A percentile compares a stretch with the other conserved stretches of the same genome.
Evolutionary conservation across 2,797 vertebrate genomes (phyloP).

Genomic region (Podarcis siculus): DNA sequence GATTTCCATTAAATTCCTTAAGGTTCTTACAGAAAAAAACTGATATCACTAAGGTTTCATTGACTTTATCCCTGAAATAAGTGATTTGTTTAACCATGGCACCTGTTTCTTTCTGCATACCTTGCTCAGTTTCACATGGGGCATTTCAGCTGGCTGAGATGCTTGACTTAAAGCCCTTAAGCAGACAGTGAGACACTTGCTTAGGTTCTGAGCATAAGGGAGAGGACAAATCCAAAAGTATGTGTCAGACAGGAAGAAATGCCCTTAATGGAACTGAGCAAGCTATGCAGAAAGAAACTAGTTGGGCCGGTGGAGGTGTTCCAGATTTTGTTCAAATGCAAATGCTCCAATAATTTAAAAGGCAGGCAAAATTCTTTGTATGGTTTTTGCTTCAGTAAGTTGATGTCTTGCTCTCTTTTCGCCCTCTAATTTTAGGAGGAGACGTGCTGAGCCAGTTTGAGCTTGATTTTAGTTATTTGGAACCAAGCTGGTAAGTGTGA

Average conservation of each 20-base stretch:
- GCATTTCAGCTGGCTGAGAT: not conserved
- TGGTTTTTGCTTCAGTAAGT: not conserved
- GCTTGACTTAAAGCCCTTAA: not conserved
- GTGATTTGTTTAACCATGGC: not conserved
- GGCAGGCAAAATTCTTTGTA: rapidly evolving
- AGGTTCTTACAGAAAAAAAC: not conserved
- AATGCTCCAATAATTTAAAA: not conserved
- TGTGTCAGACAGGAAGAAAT: not conserved
- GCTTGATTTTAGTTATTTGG: constrained; percentile 79
- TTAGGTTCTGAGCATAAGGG: not conserved
- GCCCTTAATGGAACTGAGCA: not conserved
- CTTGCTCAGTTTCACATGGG: not conserved
- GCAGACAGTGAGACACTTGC: not conserved
- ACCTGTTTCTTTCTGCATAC: not conserved
- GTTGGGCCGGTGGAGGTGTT: not conserved
- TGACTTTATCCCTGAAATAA: not conserved
- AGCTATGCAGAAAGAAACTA: too few relatives aligned
- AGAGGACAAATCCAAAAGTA: not conserved
- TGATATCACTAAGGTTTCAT: not conserved
- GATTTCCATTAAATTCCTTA: not conserved
- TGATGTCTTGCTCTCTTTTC: not conserved
- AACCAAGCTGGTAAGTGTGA: constrained; percentile 74
- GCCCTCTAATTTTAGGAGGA: constrained; percentile 71
- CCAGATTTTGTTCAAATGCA: not conserved
- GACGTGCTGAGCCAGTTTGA: constrained; percentile 83